Evolutionary conservation across 2,797 vertebrate genomes (phyloP).

Genomic region (Neosilurus mollespiculum): DNA sequence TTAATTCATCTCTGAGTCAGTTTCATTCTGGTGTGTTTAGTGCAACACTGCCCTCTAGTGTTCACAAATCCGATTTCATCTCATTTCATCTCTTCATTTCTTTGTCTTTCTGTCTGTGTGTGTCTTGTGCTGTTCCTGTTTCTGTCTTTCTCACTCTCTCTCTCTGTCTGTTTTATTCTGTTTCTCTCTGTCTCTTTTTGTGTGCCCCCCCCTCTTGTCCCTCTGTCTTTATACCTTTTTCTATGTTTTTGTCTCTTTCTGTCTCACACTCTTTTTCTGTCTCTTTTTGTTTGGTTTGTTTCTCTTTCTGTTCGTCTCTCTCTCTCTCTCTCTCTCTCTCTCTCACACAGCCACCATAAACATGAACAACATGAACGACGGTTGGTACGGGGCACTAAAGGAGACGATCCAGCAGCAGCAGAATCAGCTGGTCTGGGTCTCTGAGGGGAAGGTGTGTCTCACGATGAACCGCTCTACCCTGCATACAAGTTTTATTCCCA

Average conservation of each 20-base stretch:
- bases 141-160: no score
- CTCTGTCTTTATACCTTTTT: neutral
- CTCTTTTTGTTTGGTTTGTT: neutral
- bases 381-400: constrained; percentile 96
- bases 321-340: neutral
- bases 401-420: constrained; percentile 94
- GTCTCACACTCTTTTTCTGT: neutral
- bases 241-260: neutral
- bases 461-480: neutral
- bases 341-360: constrained; percentile 87
- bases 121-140: no score
- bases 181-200: no score
- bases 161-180: no score
- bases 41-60: constrained; percentile 10
- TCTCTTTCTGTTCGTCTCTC: neutral
- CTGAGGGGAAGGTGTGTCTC: constrained; percentile 92
- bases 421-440: constrained; percentile 98
- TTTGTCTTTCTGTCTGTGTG: neutral
- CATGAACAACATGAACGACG: constrained; percentile 97
- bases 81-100: neutral
- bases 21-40: neutral
- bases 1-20: neutral
- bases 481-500: neutral
- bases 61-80: neutral
- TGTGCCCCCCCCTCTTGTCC: no score